Percentiles rank a stretch among this genome's conserved stretches.
Evolutionary conservation across 92 coral and sea anemone genomes (phyloP).

Genomic region (Isaurus tuberculatus): DNA sequence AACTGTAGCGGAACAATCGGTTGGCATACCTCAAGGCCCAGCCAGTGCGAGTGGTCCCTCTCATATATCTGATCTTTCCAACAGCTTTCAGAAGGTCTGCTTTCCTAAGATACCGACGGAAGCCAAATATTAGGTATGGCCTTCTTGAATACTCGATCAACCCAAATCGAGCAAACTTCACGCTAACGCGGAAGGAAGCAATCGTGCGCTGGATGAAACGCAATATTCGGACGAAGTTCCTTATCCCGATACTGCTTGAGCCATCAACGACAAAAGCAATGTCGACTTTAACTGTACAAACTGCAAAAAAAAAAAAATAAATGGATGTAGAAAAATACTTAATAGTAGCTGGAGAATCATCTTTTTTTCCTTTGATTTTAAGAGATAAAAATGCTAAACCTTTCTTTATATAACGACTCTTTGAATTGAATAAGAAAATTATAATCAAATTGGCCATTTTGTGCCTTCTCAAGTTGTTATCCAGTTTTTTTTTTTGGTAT

Average conservation of each 20-base stretch:
- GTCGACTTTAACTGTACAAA: slow-evolving; percentile 79
- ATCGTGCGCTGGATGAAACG: slow-evolving; percentile 76
- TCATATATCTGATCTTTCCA: slow-evolving; percentile 70
- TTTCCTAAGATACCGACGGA: slow-evolving; percentile 47
- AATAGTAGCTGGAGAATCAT: neutral
- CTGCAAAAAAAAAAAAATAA: slow-evolving; percentile 40
- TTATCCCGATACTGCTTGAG: slow-evolving; percentile 72
- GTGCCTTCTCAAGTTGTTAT: no score
- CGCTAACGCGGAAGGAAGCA: slow-evolving; percentile 69
- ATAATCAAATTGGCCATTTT: no score
- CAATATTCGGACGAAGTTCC: slow-evolving; percentile 80
- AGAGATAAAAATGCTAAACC: no score
- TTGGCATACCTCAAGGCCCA: slow-evolving; percentile 62
- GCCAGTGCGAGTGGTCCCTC: slow-evolving; percentile 83
- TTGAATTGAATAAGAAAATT: no score
- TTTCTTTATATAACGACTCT: no score
- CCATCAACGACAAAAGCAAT: slow-evolving; percentile 81
- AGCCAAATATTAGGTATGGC: slow-evolving; percentile 25
- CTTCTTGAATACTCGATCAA: slow-evolving; percentile 65
- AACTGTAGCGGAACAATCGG: slow-evolving; percentile 56
- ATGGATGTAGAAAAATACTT: neutral
- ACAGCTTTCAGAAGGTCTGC: slow-evolving; percentile 68
- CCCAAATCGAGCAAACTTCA: slow-evolving; percentile 80
- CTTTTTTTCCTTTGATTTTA: neutral
- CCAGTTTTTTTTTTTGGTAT: no score